phyloP scores from a whole-genome alignment of 2,797 vertebrate species.

The Philypnodon macrostomus region DNA sequence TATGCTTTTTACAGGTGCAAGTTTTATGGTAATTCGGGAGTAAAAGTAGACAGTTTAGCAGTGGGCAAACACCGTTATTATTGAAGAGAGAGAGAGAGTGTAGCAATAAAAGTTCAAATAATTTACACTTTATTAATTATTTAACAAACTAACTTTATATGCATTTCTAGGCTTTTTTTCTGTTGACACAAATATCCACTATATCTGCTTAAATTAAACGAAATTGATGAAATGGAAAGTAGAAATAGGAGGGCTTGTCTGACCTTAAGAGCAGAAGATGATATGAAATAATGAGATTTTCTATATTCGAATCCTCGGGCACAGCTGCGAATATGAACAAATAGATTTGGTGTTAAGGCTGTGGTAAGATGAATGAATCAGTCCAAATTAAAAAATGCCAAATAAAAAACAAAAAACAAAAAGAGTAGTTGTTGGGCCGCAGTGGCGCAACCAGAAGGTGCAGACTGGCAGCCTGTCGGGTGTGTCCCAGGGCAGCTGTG shows the following conservation, averaged over 20 bases:
- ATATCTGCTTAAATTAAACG: background rate
- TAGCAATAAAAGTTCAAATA: too few relatives aligned
- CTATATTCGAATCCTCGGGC: conserved; percentile 12
- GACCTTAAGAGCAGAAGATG: background rate
- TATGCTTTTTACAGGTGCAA: conserved; percentile 1
- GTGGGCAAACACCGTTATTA: conserved; percentile 12
- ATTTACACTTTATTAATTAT: too few relatives aligned
- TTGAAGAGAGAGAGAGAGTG: conserved; percentile 15
- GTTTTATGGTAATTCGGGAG: conserved; percentile 5
- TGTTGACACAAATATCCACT: background rate
- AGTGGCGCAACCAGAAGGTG: too few relatives aligned
- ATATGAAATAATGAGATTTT: conserved; percentile 1
- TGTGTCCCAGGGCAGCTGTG: too few relatives aligned
- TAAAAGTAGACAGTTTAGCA: conserved; percentile 20
- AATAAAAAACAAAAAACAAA: too few relatives aligned
- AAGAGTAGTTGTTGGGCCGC: too few relatives aligned
- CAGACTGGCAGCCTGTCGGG: too few relatives aligned
- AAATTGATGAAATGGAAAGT: background rate
- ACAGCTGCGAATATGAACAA: conserved; percentile 14
- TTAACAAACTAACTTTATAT: background rate
- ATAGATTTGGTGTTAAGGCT: conserved; percentile 24
- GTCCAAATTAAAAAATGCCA: too few relatives aligned
- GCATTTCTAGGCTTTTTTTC: background rate
- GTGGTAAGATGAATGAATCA: too few relatives aligned
- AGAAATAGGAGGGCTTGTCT: background rate